Evolutionary conservation across 2,113 vertebrate species (phyloP), one percentile per base, ranked within the genome.

Genomic region (Cairina moschata): DNA sequence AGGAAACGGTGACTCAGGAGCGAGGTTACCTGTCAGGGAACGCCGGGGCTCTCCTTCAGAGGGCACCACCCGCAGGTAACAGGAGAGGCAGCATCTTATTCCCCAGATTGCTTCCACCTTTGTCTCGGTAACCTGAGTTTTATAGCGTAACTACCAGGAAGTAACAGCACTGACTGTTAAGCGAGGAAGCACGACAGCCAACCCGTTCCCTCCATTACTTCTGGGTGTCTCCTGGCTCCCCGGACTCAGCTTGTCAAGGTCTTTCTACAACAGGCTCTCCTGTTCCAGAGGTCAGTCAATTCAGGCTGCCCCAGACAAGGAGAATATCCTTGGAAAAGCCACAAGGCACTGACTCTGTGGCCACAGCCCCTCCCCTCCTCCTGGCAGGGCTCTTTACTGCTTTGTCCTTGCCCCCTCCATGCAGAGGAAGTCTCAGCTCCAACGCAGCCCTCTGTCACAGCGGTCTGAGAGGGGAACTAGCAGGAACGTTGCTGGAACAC

Each of bases 331-430:
- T 13, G 31, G 11, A 25, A 82, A 5, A 23, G 74, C 50, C 79
- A 59, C 1, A 16, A 83, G 54, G 55, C 60, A 3, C 40, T 38
- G 5, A 3, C 1, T 5, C 3, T 34, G 38, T 0, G n/a, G 50
- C 36, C 34, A 18, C 54, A 63, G 87, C 82, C 50, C 50, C 38
- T 72, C 52, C 66, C 60, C 66, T 75, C 36, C 48, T 18, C 58
- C 58, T 2, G 3, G 38, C 76, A 44, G 73, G 77, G 40, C 14
- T 9, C 11, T 42, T 68, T 29, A 6, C 18, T 20, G 63, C 34
- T 75, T 48, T 34, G 72, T 59, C 72, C 73, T 91, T 54, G 13
- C 22, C 32, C 42, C 18, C 2, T 10, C 1, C 1, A 42, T 3
- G 10, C 1, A 36, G 44, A 44, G 67, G 32, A 81, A 55, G 5